phyloP scores from a whole-genome alignment of 2,797 vertebrate genomes.

The Eptatretus atami region DNA sequence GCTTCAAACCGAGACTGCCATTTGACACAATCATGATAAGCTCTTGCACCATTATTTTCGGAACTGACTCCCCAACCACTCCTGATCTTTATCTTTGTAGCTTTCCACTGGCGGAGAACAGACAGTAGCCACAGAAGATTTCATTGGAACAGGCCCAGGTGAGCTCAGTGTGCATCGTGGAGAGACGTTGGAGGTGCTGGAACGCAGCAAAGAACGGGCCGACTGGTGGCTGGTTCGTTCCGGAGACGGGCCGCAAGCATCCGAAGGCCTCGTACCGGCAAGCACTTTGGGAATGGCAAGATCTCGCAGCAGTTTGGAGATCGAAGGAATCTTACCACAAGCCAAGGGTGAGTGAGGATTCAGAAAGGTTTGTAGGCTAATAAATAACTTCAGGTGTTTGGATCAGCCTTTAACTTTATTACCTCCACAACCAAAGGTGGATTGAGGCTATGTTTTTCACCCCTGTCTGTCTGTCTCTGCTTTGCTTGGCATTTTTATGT shows the following conservation, averaged over 20 bases:
- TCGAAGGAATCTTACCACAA: slow-evolving; percentile 51
- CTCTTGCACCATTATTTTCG: too few species aligned
- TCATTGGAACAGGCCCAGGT: slow-evolving; percentile 27
- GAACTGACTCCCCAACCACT: neutral
- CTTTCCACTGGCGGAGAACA: slow-evolving; percentile 70
- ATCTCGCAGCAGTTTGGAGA: slow-evolving; percentile 77
- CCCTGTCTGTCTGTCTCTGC: too few species aligned
- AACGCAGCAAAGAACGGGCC: slow-evolving; percentile 44
- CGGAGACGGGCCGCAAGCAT: slow-evolving; percentile 41
- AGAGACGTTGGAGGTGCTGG: slow-evolving; percentile 80
- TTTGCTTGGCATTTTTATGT: too few species aligned
- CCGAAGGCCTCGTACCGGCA: slow-evolving; percentile 66
- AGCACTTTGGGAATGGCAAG: slow-evolving; percentile 66
- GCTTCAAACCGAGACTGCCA: neutral
- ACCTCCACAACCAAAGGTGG: too few species aligned
- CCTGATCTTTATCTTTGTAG: slow-evolving; percentile 14
- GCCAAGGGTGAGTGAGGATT: slow-evolving; percentile 28
- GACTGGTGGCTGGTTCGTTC: slow-evolving; percentile 74
- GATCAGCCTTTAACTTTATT: too few species aligned
- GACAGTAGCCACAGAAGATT: slow-evolving; percentile 70
- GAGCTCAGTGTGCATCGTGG: slow-evolving; percentile 68
- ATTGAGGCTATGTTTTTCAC: too few species aligned
- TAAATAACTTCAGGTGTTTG: too few species aligned
- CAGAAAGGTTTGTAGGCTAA: too few species aligned
- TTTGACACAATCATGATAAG: too few species aligned